Evolutionary conservation across 2,888 invertebrate species (phyloP).

Genomic region (Nemotelus pantherinus): DNA sequence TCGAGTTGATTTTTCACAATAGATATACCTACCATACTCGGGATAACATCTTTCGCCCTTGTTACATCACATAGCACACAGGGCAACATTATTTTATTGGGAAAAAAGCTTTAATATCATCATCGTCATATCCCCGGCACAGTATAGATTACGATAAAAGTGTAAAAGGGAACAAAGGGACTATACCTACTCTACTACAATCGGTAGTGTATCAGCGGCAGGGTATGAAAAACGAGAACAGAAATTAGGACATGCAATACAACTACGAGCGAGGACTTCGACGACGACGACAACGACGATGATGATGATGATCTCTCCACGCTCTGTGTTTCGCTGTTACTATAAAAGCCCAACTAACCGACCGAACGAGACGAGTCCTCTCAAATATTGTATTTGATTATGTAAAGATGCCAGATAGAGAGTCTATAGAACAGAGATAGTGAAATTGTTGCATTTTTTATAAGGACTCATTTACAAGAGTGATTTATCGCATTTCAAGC

Average conservation of each 20-base stretch:
- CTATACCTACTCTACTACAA: background rate
- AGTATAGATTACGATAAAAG: constrained; percentile 32
- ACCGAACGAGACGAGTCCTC: background rate
- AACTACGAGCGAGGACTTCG: background rate
- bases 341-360: background rate
- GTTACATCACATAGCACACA: constrained; percentile 33
- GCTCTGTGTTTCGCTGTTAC: background rate
- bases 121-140: no score
- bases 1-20: no score
- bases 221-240: constrained; percentile 9
- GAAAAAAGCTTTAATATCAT: constrained; percentile 28
- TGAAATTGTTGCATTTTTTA: no score
- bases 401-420: constrained; percentile 3
- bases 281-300: no score
- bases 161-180: constrained; percentile 8
- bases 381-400: constrained; percentile 28
- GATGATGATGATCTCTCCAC: background rate
- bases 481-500: no score
- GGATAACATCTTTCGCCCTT: constrained; percentile 11
- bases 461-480: no score
- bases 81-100: constrained; percentile 14
- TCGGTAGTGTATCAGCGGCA: background rate
- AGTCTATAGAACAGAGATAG: no score
- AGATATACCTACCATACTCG: background rate
- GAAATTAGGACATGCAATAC: constrained; percentile 37